Evolutionary conservation across 1,140 invertebrate species (phyloP).

Genomic region (Bursaphelenchus mucronatus): DNA sequence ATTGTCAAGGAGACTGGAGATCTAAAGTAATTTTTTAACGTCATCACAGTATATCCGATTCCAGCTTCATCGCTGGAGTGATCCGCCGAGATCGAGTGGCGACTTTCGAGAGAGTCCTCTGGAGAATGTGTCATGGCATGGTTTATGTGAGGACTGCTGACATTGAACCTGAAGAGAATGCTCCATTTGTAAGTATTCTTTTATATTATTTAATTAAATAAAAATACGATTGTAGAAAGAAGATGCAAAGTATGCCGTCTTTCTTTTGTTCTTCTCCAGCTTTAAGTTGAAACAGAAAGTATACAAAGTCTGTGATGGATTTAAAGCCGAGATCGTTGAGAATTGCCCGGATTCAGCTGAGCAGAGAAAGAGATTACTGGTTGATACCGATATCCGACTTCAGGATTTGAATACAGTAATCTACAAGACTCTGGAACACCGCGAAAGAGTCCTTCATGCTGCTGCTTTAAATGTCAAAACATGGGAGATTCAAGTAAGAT

Average conservation of each 20-base stretch:
- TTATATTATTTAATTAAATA: background rate
- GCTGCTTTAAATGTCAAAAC: constrained; percentile 85
- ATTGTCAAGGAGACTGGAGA: constrained; percentile 6
- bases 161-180: constrained; percentile 39
- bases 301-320: constrained; percentile 65
- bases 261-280: constrained; percentile 66
- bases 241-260: constrained; percentile 55
- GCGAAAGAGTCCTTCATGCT: constrained; percentile 76
- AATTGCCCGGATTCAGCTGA: constrained; percentile 78
- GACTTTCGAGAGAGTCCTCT: constrained; percentile 55
- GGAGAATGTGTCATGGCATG: constrained; percentile 56
- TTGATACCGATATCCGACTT: constrained; percentile 82
- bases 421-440: constrained; percentile 41
- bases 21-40: background rate
- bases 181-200: constrained; percentile 25
- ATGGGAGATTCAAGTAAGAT: constrained; percentile 78
- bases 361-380: constrained; percentile 83
- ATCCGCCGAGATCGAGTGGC: constrained; percentile 32
- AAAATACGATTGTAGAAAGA: constrained; percentile 24
- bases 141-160: constrained; percentile 48
- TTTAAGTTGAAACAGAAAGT: constrained; percentile 64
- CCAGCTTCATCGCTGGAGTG: constrained; percentile 51
- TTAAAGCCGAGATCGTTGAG: constrained; percentile 51
- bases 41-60: constrained; percentile 3
- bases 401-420: constrained; percentile 86